Base-by-base conservation (phyloP, 1,140 invertebrate species). In the Drepana arcuata region DNA sequence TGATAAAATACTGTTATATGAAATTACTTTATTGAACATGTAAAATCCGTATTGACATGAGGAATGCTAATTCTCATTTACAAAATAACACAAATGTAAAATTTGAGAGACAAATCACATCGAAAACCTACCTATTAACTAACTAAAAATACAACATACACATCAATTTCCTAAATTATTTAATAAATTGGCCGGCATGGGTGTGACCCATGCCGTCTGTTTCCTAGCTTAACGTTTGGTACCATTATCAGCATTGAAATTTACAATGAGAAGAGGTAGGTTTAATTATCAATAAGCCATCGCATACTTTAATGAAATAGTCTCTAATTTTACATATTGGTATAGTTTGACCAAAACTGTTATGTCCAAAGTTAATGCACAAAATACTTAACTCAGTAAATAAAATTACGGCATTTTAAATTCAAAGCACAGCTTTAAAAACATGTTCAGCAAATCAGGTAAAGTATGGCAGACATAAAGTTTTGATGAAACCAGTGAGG, bases 21-120 rank as follows among this genome's bases (percentile, higher is more conserved):
- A 84, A 84, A 84, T 84, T 84, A 83, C 72, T 84, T 84, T 83
- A 80, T 83, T 84, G 81, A 84, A 84, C 77, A 84, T 84, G 80
- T 84, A 83, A 84, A 83, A 82, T 75, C 78, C 77, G 65, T 82
- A 77, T 83, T 77, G 83, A 84, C 79, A 83, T 77, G 80, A 83
- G 83, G 83, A 84, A 84, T 84, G 83, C 79, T 84, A 83, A 70
- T 83, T 75, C 77, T 79, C 74, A 82, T 81, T 80, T 78, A 83
- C 66, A 84, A 80, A 83, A 81, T 80, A 84, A 84, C 80, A 83
- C 74, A 79, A 78, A 83, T 82, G 75, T 81, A 78, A 80, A 81
- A 81, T 80, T 79, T 79, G 48, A 82, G 73, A 78, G 80, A 84
- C 83, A 81, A 84, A 83, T 80, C 79, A 80, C 74, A 78, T 83